Conservation (phyloP, 2,797 vertebrate species). For the Chromis chromis region DNA sequence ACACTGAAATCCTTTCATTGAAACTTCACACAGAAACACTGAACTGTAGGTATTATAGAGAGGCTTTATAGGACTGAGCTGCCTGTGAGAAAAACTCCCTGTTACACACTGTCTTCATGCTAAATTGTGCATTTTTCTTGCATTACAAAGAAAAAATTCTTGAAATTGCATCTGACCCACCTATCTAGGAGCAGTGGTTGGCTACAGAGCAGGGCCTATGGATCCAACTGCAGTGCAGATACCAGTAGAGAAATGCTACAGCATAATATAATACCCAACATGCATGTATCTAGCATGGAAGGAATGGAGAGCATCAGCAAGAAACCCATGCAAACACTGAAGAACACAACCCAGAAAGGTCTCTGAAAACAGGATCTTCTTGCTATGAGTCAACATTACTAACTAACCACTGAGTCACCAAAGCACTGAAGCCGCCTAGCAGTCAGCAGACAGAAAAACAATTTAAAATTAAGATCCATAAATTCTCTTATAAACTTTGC, state of each 20-base stretch:
- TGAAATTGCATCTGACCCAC: neutral
- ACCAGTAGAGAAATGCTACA: neutral
- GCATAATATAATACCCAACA: neutral
- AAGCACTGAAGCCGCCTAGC: neutral
- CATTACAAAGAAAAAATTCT: neutral
- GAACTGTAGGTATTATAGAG: constrained; percentile 31
- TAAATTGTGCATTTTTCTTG: constrained; percentile 30
- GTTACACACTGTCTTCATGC: constrained; percentile 20
- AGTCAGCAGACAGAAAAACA: constrained; percentile 11
- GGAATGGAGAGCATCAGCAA: neutral
- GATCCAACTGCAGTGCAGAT: constrained; percentile 1
- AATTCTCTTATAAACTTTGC: constrained; percentile 2
- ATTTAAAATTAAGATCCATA: constrained; percentile 21
- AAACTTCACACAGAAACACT: constrained; percentile 44
- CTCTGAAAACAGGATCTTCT: constrained; percentile 3
- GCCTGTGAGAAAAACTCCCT: constrained; percentile 16
- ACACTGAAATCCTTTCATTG: constrained; percentile 49
- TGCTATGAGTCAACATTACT: constrained; percentile 21
- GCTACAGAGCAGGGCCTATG: neutral
- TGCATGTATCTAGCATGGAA: constrained; percentile 8
- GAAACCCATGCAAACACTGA: constrained; percentile 8
- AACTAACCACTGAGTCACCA: neutral
- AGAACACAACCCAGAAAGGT: neutral
- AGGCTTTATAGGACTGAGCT: constrained; percentile 29
- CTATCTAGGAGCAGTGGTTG: neutral